Base-by-base conservation (phyloP, 2,797 vertebrate genomes). In the Cyclura pinguis region DNA sequence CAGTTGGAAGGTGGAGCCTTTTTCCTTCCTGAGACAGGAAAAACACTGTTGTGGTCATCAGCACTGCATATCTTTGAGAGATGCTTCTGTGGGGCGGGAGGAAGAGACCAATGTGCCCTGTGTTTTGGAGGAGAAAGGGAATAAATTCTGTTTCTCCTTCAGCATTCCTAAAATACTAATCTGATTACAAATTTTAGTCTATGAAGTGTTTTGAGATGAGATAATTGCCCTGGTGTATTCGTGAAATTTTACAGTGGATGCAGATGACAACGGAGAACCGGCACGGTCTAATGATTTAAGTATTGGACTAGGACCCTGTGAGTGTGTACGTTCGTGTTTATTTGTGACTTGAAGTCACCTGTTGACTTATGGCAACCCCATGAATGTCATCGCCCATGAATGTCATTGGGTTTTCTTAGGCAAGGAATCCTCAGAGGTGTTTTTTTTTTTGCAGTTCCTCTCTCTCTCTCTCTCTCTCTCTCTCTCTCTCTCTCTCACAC, bases 1-100 rank as follows among this genome's bases (percentile, higher is more conserved):
- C 14, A n/a, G 57, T 18, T 22, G 24, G 88, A 89, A 84, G 81
- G 88, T 77, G 88, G 88, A 67, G 88, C 27, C 27, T 16, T 10
- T 3, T 55, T 18, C 8, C 22, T 80, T 27, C 59, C 64, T n/a
- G 62, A 24, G 3, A 20, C 72, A 50, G 42, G 42, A n/a, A 52
- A 27, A 55, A 27, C 4, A 42, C 13, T 80, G 42, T 52, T 80
- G 67, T 52, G 74, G 67, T 18, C 42, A 42, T 18, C 42, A 42
- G 42, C 42, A 42, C 42, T 42, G 74, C 7, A 38, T 4, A 10
- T n/a, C 8, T 2, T 38, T 4, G 10, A 55, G 29, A 13, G 35
- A 38, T 9, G 69, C 69, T 27, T 73, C 9, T 7, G 3, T 5
- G 47, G 18, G 6, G 12, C 1, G 0, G 4, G 8, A 8, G 1